Evolutionary conservation across 2,888 invertebrate genomes (phyloP).

Genomic region (Allygus modestus): DNA sequence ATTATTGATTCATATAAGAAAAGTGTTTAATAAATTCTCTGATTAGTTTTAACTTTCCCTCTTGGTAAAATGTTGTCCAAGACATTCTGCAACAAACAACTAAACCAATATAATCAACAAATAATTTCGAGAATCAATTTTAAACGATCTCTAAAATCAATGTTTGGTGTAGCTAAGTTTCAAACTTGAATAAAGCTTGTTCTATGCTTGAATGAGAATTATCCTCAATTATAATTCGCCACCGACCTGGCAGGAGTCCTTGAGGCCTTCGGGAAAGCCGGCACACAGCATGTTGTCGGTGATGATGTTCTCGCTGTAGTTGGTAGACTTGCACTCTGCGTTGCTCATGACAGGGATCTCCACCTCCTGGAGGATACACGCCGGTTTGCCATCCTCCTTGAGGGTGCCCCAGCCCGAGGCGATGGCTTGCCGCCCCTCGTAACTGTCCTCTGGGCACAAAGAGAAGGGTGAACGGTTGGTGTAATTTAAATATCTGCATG

Average conservation of each 20-base stretch:
- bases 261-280: slow-evolving; percentile 85
- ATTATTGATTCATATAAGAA: too few species aligned
- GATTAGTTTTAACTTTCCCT: too few species aligned
- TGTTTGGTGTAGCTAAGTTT: too few species aligned
- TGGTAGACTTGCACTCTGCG: slow-evolving; percentile 85
- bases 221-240: too few species aligned
- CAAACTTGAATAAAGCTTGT: too few species aligned
- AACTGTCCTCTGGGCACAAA: slow-evolving; percentile 78
- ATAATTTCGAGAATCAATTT: too few species aligned
- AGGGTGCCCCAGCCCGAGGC: slow-evolving; percentile 94
- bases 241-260: slow-evolving; percentile 88
- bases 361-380: slow-evolving; percentile 90
- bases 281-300: slow-evolving; percentile 94
- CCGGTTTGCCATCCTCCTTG: slow-evolving; percentile 90
- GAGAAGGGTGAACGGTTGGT: slow-evolving; percentile 32
- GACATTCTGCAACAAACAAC: too few species aligned
- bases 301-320: slow-evolving; percentile 89
- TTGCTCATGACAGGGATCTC: slow-evolving; percentile 85
- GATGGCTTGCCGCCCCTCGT: slow-evolving; percentile 84
- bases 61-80: too few species aligned
- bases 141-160: too few species aligned
- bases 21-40: too few species aligned
- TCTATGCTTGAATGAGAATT: too few species aligned
- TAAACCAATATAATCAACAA: too few species aligned
- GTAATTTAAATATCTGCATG: slow-evolving; percentile 27